phyloP scores from a whole-genome alignment of 2,113 vertebrate genomes.

The Rhegmatorhina hoffmannsi region DNA sequence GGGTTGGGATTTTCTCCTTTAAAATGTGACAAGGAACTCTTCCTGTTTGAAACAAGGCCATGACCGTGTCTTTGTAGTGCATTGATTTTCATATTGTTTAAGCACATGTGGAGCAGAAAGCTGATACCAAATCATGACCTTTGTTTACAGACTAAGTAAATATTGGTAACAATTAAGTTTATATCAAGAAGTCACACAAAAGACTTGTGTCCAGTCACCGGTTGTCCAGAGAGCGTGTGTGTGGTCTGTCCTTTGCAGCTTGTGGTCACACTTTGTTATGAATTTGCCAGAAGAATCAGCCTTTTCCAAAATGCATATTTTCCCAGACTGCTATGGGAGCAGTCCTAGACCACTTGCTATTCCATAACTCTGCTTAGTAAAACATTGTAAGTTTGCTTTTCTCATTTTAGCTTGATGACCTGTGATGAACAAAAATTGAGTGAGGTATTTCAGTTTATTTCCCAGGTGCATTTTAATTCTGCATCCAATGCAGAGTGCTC shows the following conservation, averaged over 20 bases:
- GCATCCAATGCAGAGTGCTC: slow-evolving; percentile 16
- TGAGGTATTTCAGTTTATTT: slow-evolving; percentile 16
- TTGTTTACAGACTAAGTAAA: background rate
- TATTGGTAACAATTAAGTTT: background rate
- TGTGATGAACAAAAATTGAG: slow-evolving; percentile 12
- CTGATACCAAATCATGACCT: background rate
- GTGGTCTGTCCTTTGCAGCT: background rate
- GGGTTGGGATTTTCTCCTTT: background rate
- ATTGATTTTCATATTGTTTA: background rate
- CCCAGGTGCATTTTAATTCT: slow-evolving; percentile 39
- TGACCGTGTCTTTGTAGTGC: background rate
- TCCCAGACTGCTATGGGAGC: slow-evolving; percentile 26
- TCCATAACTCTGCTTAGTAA: slow-evolving; percentile 23
- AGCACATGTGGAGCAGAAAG: background rate
- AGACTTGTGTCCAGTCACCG: background rate
- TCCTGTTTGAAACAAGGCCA: background rate
- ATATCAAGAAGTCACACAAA: background rate
- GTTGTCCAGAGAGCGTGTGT: background rate
- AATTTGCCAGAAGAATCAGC: background rate
- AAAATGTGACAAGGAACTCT: background rate
- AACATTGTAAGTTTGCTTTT: slow-evolving; percentile 37
- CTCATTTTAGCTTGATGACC: slow-evolving; percentile 55
- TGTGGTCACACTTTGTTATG: background rate
- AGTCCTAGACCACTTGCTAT: slow-evolving; percentile 18
- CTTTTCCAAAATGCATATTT: background rate